phyloP scores from a whole-genome alignment of 2,113 vertebrate genomes.

The Probosciger aterrimus region DNA sequence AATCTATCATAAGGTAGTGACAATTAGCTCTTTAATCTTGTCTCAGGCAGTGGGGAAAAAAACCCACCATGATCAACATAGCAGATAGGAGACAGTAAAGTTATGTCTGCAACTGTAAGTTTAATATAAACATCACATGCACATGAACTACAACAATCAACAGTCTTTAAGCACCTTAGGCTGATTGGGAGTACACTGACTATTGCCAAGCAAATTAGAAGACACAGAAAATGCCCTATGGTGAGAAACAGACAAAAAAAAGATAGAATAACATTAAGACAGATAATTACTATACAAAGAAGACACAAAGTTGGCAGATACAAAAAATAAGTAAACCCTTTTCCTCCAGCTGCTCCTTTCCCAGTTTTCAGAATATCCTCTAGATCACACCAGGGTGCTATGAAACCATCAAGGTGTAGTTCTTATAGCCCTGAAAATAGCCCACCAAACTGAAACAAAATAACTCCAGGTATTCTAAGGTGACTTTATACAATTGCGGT shows the following conservation, averaged over 20 bases:
- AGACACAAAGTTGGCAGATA: neutral
- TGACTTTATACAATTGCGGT: neutral
- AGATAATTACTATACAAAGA: neutral
- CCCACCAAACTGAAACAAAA: neutral
- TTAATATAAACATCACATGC: neutral
- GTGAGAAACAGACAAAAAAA: neutral
- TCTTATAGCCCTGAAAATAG: neutral
- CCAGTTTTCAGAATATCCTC: neutral
- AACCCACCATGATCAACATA: neutral
- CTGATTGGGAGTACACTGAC: neutral
- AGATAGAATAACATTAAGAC: neutral
- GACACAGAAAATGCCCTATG: neutral
- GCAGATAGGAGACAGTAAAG: neutral
- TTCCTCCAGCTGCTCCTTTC: neutral
- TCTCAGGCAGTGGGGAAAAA: neutral
- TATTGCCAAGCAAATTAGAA: neutral
- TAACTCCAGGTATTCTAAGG: neutral
- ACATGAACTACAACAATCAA: neutral
- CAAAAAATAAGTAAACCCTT: neutral
- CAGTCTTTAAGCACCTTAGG: neutral
- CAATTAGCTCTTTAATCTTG: neutral
- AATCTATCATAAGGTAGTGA: neutral
- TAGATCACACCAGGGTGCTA: neutral
- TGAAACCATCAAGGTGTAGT: accelerated
- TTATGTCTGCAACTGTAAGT: neutral